Evolutionary conservation across 1,140 invertebrate species (phyloP), one percentile per base, ranked within the genome.

Genomic region (Choristoneura fumiferana): DNA sequence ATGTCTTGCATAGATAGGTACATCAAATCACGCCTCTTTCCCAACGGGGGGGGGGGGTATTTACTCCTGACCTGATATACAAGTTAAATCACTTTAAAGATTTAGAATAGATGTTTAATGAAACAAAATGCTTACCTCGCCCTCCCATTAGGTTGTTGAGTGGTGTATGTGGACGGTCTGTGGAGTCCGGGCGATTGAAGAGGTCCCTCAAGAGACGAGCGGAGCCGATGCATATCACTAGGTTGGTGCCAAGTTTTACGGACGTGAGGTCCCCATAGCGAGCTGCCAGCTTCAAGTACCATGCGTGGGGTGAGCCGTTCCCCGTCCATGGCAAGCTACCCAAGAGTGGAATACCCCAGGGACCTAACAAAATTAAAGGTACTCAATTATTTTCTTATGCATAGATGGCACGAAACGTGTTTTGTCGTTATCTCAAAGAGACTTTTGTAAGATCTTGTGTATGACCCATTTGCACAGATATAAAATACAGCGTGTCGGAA

Each of bases 341-440:
- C 1, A 77, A 36, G 9, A 72, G 35, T 0, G 74, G 74, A 1
- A 77, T 6, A 8, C 74, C 74, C 67, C 63, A 71, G 54, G 74
- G 74, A 33, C 74, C 74, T 77, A 3, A 60, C 12, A 33, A 14
- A n/a, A n/a, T n/a, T n/a, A n/a, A n/a, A n/a, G n/a, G n/a, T n/a
- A n/a, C n/a, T n/a, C n/a, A n/a, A 29, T 6, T 29, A 6, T 29
- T 29, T 29, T 2, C 6, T 29, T 29, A 6, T 6, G 2, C 22
- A 6, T 6, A 29, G 6, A 29, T 3, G 2, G 2, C 22, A 29
- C 6, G 22, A 29, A 29, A 29, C 22, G 22, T 3, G 6, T 3
- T n/a, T 3, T 29, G 22, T 29, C 6, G 6, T 29, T 29, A 29
- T 29, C 22, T 29, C 22, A 3, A 29, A 2, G 2, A 29, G 2